Conservation (phyloP, 2,113 vertebrate species). For the Bujurquina vittata region DNA sequence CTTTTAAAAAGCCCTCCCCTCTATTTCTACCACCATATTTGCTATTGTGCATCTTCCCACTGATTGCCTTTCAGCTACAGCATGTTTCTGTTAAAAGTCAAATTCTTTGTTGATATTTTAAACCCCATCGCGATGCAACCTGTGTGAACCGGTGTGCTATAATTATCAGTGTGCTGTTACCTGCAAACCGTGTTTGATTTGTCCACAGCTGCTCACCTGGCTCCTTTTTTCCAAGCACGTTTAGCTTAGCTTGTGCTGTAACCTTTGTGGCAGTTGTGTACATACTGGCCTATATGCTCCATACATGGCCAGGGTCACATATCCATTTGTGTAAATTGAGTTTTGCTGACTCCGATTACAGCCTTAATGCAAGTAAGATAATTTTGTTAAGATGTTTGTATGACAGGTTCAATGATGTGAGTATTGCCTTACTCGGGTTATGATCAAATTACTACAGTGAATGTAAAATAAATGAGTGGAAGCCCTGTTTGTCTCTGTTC, state of each 20-base stretch:
- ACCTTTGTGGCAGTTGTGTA: neutral
- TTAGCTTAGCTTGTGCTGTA: neutral
- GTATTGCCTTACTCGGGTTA: conserved; percentile 51
- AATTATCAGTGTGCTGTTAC: neutral
- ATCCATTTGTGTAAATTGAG: conserved; percentile 44
- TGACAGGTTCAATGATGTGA: conserved; percentile 42
- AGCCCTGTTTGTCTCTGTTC: conserved; percentile 6
- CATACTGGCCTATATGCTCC: neutral
- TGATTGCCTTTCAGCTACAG: neutral
- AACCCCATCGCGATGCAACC: neutral
- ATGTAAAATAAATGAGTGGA: conserved; percentile 32
- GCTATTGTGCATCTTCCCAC: neutral
- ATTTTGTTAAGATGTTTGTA: conserved; percentile 51
- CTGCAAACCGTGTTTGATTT: neutral
- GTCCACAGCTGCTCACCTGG: neutral
- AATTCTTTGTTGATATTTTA: neutral
- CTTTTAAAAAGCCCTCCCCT: neutral
- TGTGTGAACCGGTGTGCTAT: neutral
- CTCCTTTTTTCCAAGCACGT: neutral
- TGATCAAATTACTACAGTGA: conserved; percentile 54
- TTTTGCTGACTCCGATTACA: conserved; percentile 34
- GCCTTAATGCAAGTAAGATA: conserved; percentile 46
- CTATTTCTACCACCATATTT: neutral
- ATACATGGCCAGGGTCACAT: conserved; percentile 6
- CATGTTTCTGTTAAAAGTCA: neutral